A percentile compares a stretch with the other conserved stretches of the same genome.
Evolutionary conservation across 2,888 invertebrate genomes (phyloP).

Genomic region (Acanthosepion lycidas): DNA sequence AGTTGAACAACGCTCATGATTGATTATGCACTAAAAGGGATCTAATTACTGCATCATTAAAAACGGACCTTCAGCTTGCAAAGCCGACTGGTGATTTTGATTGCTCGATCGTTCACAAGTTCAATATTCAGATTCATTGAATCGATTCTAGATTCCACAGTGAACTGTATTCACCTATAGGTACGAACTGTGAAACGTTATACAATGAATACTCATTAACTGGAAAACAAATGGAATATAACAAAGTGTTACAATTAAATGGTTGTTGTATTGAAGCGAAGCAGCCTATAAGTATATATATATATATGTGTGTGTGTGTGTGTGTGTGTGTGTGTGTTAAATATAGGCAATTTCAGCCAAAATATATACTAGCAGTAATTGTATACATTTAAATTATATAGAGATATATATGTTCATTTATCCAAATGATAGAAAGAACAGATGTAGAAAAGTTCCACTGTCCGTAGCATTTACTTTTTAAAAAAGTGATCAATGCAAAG

Average conservation of each 20-base stretch:
- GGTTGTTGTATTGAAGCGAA: neutral
- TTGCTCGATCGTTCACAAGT: neutral
- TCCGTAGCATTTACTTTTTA: too few species aligned
- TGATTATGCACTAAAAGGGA: neutral
- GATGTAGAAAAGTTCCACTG: too few species aligned
- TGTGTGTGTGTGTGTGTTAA: too few species aligned
- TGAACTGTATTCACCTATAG: neutral
- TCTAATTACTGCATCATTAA: neutral
- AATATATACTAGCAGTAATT: too few species aligned
- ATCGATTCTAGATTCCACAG: neutral
- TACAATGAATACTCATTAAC: neutral
- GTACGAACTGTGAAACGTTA: too few species aligned
- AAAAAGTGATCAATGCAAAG: too few species aligned
- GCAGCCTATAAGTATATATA: neutral
- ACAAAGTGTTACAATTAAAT: neutral
- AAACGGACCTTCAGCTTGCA: neutral
- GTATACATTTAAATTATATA: too few species aligned
- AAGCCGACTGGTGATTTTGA: neutral
- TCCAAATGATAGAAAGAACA: too few species aligned
- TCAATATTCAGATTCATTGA: neutral
- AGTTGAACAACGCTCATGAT: neutral
- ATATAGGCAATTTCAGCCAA: too few species aligned
- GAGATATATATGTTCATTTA: too few species aligned
- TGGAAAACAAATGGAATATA: neutral
- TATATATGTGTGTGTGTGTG: too few species aligned